These are phyloP conservation scores for Heliconius cydno DNA, from an alignment of 2,888 invertebrate genomes.

Conservation along the genomic window DNA sequence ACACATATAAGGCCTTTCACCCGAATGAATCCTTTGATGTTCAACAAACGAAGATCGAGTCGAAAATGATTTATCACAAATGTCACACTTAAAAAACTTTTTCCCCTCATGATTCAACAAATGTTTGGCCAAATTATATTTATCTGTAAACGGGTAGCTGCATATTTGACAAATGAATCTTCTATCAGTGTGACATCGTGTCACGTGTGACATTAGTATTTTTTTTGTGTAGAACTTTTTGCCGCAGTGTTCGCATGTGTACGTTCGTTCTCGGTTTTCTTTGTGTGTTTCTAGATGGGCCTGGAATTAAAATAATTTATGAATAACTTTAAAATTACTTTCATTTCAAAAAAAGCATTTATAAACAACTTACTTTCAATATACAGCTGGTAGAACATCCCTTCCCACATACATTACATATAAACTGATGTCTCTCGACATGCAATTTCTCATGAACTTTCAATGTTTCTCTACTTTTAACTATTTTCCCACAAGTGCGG, in stretches of 20 bases:
- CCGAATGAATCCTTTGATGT: slow-evolving; percentile 76
- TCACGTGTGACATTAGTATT: slow-evolving; percentile 63
- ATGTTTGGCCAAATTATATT: slow-evolving; percentile 72
- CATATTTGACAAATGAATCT: slow-evolving; percentile 74
- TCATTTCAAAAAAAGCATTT: not conserved
- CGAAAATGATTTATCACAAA: slow-evolving; percentile 70
- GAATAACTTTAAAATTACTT: not conserved
- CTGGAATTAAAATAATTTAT: slow-evolving; percentile 52
- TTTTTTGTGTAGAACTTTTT: slow-evolving; percentile 73
- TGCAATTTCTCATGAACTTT: slow-evolving; percentile 67
- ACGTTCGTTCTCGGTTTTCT: slow-evolving; percentile 65
- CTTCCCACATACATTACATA: slow-evolving; percentile 76
- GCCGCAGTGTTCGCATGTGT: slow-evolving; percentile 74
- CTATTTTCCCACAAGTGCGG: slow-evolving; percentile 68
- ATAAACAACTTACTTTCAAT: slow-evolving; percentile 57
- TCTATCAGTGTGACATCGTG: slow-evolving; percentile 64
- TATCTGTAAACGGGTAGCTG: slow-evolving; percentile 71
- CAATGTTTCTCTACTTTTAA: slow-evolving; percentile 65
- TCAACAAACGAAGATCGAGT: slow-evolving; percentile 64
- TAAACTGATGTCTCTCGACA: slow-evolving; percentile 56
- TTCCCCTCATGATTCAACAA: slow-evolving; percentile 71
- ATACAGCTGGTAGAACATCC: slow-evolving; percentile 61
- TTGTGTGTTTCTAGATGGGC: slow-evolving; percentile 73
- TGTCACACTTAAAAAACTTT: slow-evolving; percentile 69
- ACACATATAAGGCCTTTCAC: slow-evolving; percentile 70